Base-by-base conservation (phyloP, 2,113 vertebrate genomes). In the Rostratula benghalensis region DNA sequence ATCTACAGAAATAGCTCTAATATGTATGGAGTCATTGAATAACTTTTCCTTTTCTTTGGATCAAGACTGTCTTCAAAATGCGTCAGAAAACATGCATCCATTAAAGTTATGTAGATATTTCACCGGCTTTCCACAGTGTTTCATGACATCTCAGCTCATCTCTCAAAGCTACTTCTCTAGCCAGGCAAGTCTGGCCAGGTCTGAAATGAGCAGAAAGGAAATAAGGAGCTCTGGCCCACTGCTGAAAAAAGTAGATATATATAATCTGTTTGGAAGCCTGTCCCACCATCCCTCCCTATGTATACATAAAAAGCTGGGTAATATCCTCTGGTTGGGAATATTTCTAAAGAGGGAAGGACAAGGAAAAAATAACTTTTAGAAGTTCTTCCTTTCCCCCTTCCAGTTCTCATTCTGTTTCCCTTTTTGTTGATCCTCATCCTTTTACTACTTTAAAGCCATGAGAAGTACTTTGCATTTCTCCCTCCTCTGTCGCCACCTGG, bases 401-500 rank as follows among this genome's bases (percentile, higher is more conserved):
- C 3, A 10, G 41, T 87, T 77, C 61, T n/a, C 9, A 28, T 63
- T 57, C 1, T 16, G 3, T 45, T 65, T 41, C 5, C 1, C 2
- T 33, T 11, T 45, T 18, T 39, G 10, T 56, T 53, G 22, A 27
- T 68, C 13, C 6, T 81, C 8, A 30, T 25, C 21, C 4, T 57
- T 74, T 45, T 54, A 4, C n/a, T 74, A 23, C 24, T 50, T 57
- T 57, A n/a, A 73, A 65, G 22, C 5, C 30, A 3, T 30, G 13
- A 35, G 5, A 4, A 74, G 12, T 28, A 19, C 20, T 51, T 30
- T 4, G 20, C 19, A 21, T 95, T 94, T 95, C 46, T 88, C 46
- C 39, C 25, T 94, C 60, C 80, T 96, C 60, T 87, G 73, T 94
- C 90, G 93, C 93, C 95, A 96, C 76, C 95, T 96, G 93, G 59